These are phyloP conservation scores for Podocnemis expansa DNA, from an alignment of 2,113 vertebrate species.

Conservation along the genomic window DNA sequence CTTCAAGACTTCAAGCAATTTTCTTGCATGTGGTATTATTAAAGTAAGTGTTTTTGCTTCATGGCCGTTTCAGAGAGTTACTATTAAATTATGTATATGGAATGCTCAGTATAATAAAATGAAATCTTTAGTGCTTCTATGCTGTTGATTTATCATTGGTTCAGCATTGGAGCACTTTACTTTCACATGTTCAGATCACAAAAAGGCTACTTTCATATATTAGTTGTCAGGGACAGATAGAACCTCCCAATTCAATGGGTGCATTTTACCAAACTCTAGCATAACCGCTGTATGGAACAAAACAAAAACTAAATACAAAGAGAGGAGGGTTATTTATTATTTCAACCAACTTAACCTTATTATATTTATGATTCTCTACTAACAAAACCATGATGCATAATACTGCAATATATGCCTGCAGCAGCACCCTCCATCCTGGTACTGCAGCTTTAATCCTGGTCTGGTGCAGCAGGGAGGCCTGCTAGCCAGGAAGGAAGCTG, in stretches of 20 bases:
- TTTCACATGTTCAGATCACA: not conserved
- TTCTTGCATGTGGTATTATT: constrained; percentile 29
- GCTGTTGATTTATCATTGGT: not conserved
- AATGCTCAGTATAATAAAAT: constrained; percentile 49
- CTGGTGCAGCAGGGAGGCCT: not conserved
- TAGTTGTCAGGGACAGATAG: not conserved
- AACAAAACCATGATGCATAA: not conserved
- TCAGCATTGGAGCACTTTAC: not conserved
- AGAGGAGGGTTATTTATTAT: not conserved
- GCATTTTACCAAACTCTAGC: not conserved
- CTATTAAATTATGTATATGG: constrained; percentile 18
- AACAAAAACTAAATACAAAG: not conserved
- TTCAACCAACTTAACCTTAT: not conserved
- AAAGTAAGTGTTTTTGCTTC: constrained; percentile 32
- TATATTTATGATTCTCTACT: not conserved
- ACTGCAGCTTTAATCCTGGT: not conserved
- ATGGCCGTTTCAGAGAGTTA: constrained; percentile 53
- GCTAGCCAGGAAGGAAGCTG: not conserved
- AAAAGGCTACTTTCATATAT: not conserved
- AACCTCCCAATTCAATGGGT: not conserved
- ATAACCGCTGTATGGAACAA: not conserved
- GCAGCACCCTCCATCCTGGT: not conserved
- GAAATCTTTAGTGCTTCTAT: constrained; percentile 45
- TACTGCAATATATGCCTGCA: not conserved
- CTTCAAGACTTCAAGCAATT: constrained; percentile 29